Base-by-base conservation (phyloP, 2,888 invertebrate species). In the Troilus luridus region DNA sequence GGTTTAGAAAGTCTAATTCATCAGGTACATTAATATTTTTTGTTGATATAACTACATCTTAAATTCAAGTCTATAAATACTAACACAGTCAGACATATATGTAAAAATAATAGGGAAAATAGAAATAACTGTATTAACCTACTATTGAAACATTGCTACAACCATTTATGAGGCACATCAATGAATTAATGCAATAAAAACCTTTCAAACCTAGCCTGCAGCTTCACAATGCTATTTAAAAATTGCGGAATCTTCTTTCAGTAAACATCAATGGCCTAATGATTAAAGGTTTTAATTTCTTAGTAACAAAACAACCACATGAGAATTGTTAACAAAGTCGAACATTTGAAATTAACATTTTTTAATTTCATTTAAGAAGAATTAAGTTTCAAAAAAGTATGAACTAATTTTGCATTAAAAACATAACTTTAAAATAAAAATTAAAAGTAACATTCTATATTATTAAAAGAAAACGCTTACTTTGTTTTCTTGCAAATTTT, bases 1-100 rank as follows among this genome's bases (percentile, higher is more conserved):
- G 14, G 17, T 77, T n/a, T 77, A 77, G 41, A 77, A 77, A 41
- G 27, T 10, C 41, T 14, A 77, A 41, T 77, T 41, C 17, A 77
- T 77, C 72, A 77, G 41, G 41, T 77, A 77, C 72, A 77, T 77
- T 77, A 77, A 41, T 19, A 77, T 77, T 77, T 17, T 77, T 77
- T 41, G 72, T 72, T 27, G 72, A 41, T 77, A 41, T 19, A 77
- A 17, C 17, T 77, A 77, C 2, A 41, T 77, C 27, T 77, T 41
- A 41, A 41, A 9, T 72, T 5, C 6, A 67, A 24, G 72, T 77
- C 72, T 41, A 19, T 17, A 41, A 8, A 77, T 77, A 41, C 24
- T 17, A 77, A 77, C 72, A 77, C 72, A 77, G 14, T 77, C 72
- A 77, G 3, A 41, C 72, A 77, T 21, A 77, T 11, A 27, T 1